These are phyloP conservation scores for Fringilla coelebs DNA, from an alignment of 2,797 vertebrate species.

Conservation along the genomic window DNA sequence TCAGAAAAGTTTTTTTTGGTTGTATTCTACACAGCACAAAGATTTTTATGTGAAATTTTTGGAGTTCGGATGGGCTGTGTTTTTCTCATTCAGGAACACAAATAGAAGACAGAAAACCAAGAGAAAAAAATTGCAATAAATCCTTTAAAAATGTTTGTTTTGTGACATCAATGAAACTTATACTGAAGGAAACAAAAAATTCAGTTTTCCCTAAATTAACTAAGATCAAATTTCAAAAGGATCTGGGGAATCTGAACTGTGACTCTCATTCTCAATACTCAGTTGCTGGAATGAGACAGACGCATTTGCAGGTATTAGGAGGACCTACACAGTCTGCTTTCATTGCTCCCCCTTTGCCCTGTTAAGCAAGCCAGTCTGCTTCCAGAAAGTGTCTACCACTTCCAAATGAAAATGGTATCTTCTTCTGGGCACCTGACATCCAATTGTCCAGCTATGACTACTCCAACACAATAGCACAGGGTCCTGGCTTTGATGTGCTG, in stretches of 20 bases:
- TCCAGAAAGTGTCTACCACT: neutral
- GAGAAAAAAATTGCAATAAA: neutral
- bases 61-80: neutral
- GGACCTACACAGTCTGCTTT: neutral
- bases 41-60: neutral
- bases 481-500: neutral
- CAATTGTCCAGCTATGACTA: neutral
- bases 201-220: neutral
- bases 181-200: neutral
- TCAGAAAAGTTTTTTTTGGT: neutral
- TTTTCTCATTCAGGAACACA: neutral
- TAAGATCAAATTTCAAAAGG: neutral
- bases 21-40: neutral
- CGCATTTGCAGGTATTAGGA: neutral
- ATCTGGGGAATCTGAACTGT: neutral
- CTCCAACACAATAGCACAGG: neutral
- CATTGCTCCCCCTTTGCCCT: neutral
- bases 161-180: neutral
- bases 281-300: neutral
- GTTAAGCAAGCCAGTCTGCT: neutral
- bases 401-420: neutral
- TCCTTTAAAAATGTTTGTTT: neutral
- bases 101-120: neutral
- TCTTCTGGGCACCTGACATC: fast-evolving
- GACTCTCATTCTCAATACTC: neutral